Percentiles rank a stretch among this genome's conserved stretches.
These are phyloP conservation scores for Adelosebastes latens DNA, from an alignment of 2,797 vertebrate genomes.

Conservation along the genomic window DNA sequence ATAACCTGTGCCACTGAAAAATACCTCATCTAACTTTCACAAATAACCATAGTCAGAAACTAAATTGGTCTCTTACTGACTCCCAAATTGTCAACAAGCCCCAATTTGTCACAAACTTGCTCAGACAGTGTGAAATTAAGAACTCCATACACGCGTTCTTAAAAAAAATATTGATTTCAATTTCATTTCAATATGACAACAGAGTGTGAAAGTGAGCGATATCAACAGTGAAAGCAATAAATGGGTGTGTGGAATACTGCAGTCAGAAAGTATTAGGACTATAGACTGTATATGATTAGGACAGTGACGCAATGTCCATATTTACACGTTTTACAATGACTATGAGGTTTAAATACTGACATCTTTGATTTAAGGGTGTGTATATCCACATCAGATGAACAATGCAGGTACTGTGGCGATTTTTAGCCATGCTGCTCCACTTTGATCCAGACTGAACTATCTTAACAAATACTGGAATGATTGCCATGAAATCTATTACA, in stretches of 20 bases:
- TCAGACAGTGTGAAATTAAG: conserved; percentile 62
- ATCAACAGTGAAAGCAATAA: conserved; percentile 5
- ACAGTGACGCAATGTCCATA: not conserved
- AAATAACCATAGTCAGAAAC: conserved; percentile 29
- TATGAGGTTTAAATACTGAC: not conserved
- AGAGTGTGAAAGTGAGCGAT: conserved; percentile 12
- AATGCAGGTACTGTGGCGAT: not conserved
- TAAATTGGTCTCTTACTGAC: conserved; percentile 17
- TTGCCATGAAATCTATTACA: not conserved
- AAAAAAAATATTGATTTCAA: conserved; percentile 29
- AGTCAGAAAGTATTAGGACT: not conserved
- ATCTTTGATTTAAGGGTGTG: not conserved
- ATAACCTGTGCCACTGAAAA: conserved; percentile 5
- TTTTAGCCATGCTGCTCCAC: not conserved
- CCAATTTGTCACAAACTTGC: conserved; percentile 44
- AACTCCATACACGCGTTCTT: conserved; percentile 2
- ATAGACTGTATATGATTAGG: not conserved
- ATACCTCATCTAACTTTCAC: conserved; percentile 19
- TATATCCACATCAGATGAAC: not conserved
- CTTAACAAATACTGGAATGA: not conserved
- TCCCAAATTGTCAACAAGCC: conserved; percentile 39
- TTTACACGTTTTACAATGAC: not conserved
- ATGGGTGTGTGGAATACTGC: conserved; percentile 10
- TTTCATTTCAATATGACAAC: conserved; percentile 28
- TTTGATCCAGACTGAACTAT: not conserved